A percentile compares a stretch with the other conserved stretches of the same genome.
phyloP scores from a whole-genome alignment of 2,797 vertebrate genomes.

The Sebastes matsubarae region DNA sequence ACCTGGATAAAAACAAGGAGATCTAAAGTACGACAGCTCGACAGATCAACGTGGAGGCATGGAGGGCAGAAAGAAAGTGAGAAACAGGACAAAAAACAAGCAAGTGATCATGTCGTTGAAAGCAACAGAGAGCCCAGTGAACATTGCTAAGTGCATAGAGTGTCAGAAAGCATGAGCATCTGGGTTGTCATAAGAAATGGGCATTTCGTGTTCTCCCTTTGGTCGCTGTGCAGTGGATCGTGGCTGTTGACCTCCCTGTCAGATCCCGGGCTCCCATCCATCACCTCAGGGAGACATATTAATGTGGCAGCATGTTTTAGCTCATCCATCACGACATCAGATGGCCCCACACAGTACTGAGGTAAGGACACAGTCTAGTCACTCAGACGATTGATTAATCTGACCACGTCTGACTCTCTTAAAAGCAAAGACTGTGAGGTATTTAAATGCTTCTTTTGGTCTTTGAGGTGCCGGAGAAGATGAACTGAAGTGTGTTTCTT shows the following conservation, averaged over 20 bases:
- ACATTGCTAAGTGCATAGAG: slow-evolving; percentile 56
- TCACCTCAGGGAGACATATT: slow-evolving; percentile 67
- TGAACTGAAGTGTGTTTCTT: neutral
- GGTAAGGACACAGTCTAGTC: slow-evolving; percentile 32
- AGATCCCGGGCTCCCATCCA: slow-evolving; percentile 65
- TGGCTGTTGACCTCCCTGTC: slow-evolving; percentile 68
- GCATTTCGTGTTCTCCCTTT: slow-evolving; percentile 70
- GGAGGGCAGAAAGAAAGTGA: slow-evolving; percentile 14
- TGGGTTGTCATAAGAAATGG: slow-evolving; percentile 74
- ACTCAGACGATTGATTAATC: slow-evolving; percentile 30
- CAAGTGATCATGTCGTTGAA: slow-evolving; percentile 20
- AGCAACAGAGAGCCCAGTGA: slow-evolving; percentile 26
- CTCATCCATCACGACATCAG: slow-evolving; percentile 70
- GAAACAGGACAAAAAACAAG: slow-evolving; percentile 26
- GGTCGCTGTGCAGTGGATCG: slow-evolving; percentile 41
- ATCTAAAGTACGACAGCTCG: slow-evolving; percentile 18
- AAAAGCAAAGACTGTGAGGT: neutral
- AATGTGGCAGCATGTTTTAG: slow-evolving; percentile 71
- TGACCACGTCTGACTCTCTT: neutral
- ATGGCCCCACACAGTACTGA: slow-evolving; percentile 26
- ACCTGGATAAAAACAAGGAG: slow-evolving; percentile 24
- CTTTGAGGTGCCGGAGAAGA: neutral
- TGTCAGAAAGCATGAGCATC: slow-evolving; percentile 74
- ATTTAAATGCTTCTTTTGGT: neutral
- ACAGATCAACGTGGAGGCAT: slow-evolving; percentile 29